Base-by-base conservation (phyloP, 2,113 vertebrate species). In the Prionailurus viverrinus region DNA sequence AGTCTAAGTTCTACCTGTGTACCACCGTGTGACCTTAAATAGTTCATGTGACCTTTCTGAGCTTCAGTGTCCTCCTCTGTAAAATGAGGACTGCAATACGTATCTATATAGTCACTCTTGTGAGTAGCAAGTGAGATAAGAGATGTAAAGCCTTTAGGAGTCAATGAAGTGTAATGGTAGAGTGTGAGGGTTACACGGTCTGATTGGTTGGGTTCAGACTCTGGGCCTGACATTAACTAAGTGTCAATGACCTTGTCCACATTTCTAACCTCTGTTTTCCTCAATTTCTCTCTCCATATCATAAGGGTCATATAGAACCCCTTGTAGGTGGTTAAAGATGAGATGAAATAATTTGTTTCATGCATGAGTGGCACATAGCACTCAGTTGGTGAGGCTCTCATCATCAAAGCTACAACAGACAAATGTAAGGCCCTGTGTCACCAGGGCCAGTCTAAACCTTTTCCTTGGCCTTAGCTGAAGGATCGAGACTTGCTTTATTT, bases 401-500 rank as follows among this genome's bases (percentile, higher is more conserved):
- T 33, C 31, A 19, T 53, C 31, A 74, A 71, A 31, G 39, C 15
- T 36, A 68, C 6, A 68, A 29, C 8, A 25, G 7, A 68, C 11
- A n/a, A 58, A 16, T 3, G 71, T 31, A 58, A 41, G 41, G 23
- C 6, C 41, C 3, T 0, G 0, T 1, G 25, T 39, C 74, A 8
- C n/a, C 16, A 5, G 74, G 8, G 39, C 25, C 33, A 21, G 2
- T 18, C 58, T 65, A 45, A 80, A 41, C 7, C 61, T 79, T 33
- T 51, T 16, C 71, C 31, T 76, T 53, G 83, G 45, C 61, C 73
- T 66, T 41, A 27, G 19, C 48, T 80, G 29, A 51, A 83, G 36
- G 18, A 41, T 79, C 5, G 36, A 58, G 29, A 39, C 39, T 93
- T 87, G 23, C 10, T 66, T 87, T 58, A 18, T 61, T 69, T 4